Base-by-base conservation (phyloP, 2,888 invertebrate species). In the Drosophila macrospina region DNA sequence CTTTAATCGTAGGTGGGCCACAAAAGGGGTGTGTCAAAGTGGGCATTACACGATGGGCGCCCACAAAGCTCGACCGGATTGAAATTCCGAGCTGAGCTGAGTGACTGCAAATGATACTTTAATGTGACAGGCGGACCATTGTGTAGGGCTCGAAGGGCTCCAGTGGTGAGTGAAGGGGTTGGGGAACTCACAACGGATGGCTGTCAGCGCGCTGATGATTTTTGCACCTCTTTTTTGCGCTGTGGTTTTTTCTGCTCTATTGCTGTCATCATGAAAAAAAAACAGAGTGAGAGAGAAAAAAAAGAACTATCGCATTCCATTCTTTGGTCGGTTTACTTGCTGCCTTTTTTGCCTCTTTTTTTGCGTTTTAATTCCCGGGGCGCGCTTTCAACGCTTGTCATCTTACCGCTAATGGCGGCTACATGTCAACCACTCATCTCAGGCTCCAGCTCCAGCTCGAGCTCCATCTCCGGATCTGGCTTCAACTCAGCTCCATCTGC, bases 341-440 rank as follows among this genome's bases (percentile, higher is more conserved):
- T 16, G 44, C 24, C 48, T 28, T 34, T 50, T 20, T 48, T 55
- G 47, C 55, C 28, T 50, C n/a, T 1, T 36, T 36, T 13, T 39
- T 62, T 52, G 69, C 81, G 66, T 78, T 86, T 85, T 79, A 85
- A 87, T 85, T 85, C 86, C 83, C 83, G 79, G 73, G 77, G 82
- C 79, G 84, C 76, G 82, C 85, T 81, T 87, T 86, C 85, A 86
- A 84, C 83, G 87, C 84, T 87, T 83, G 82, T 83, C 84, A 85
- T 84, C 87, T 87, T 85, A 84, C 85, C 86, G 86, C 86, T 88
- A 86, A 86, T 86, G 86, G 86, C 86, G 86, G 88, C 80, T 86
- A 80, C 86, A 86, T 86, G 86, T 86, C 86, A 86, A 88, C 85
- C 88, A 87, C 86, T 86, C 88, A 86, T 88, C 86, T 80, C 65